phyloP scores from a whole-genome alignment of 2,797 vertebrate genomes.

The Alosa sapidissima region DNA sequence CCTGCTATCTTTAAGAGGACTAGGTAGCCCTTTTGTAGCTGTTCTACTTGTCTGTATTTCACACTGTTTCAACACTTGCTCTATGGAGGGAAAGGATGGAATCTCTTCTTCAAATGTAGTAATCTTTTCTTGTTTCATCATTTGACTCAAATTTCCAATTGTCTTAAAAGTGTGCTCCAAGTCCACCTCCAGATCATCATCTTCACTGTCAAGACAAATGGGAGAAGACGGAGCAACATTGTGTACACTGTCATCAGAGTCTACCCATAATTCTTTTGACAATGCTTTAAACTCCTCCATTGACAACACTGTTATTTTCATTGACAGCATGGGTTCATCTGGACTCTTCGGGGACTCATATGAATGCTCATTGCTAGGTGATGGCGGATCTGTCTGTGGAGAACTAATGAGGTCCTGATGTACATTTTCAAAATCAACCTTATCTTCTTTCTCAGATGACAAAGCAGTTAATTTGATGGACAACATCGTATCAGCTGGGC shows the following conservation, averaged over 20 bases:
- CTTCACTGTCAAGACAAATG: neutral
- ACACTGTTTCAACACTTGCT: neutral
- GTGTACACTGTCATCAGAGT: neutral
- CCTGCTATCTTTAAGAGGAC: neutral
- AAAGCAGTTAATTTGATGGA: neutral
- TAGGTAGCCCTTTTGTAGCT: neutral
- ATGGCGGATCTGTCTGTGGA: neutral
- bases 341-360: neutral
- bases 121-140: neutral
- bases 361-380: neutral
- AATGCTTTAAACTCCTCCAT: neutral
- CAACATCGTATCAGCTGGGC: neutral
- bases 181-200: neutral
- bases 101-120: neutral
- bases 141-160: neutral
- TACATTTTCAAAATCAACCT: neutral
- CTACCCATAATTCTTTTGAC: neutral
- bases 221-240: neutral
- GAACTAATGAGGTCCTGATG: neutral
- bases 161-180: neutral
- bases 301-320: constrained; percentile 7
- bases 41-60: neutral
- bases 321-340: neutral
- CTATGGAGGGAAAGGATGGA: neutral
- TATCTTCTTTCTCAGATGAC: neutral